Base-by-base conservation (phyloP, 2,797 vertebrate species). In the Karalla daura region DNA sequence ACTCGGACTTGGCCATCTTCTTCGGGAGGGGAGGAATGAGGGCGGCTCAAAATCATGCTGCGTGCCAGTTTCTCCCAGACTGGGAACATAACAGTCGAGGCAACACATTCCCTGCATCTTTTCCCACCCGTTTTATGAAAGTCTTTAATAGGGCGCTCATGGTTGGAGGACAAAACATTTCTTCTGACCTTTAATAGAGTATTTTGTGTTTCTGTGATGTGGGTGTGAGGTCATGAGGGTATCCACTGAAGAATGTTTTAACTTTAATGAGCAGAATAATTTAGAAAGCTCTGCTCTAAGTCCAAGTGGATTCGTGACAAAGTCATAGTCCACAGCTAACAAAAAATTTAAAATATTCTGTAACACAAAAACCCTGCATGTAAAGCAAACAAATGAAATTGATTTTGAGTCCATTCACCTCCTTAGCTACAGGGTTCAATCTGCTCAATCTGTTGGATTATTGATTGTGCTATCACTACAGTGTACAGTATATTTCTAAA, bases 191-290 rank as follows among this genome's bases (percentile, higher is more conserved):
- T 18, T 40, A 32, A 18, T 3, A 7, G 28, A 30, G 24, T 28
- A 36, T 63, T 23, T 45, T 49, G 37, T 37, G 23, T 56, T 51
- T 44, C 10, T 43, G 28, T 44, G 21, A 37, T 43, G 45, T 32
- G 32, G 4, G n/a, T 11, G 37, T 45, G 5, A 35, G 35, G 24
- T 63, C 8, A 63, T 30, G 49, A 11, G 12, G 28, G 39, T 21
- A 5, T 40, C 23, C 7, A 24, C 12, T 15, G 30, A 30, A 23
- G n/a, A 62, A 32, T 9, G 25, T 25, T 53, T 61, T 39, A 33
- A 46, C 5, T 47, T 50, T 50, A 55, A 63, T 49, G 28, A 49
- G 35, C 59, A 41, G 14, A 15, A 11, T 6, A 35, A 40, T 30
- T 62, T 28, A 23, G 43, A 45, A 21, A 11, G 14, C 23, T 17